Evolutionary conservation across 2,113 vertebrate genomes (phyloP).

Genomic region (Sciurus niger): DNA sequence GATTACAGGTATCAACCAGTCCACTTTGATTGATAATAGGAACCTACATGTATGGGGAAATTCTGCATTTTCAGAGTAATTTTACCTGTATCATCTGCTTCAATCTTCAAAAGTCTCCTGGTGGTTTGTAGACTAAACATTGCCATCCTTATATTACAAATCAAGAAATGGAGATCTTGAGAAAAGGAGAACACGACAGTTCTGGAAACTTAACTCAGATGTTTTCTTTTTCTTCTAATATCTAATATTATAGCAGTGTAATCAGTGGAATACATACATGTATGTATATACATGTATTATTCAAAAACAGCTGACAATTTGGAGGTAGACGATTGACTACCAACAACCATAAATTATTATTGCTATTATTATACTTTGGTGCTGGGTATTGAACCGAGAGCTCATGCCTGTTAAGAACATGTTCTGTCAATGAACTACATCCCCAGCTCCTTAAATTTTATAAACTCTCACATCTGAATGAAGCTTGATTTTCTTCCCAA

Average conservation of each 20-base stretch:
- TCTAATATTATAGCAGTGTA: neutral
- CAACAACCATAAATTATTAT: neutral
- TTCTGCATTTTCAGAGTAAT: neutral
- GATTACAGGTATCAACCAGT: neutral
- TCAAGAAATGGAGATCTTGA: neutral
- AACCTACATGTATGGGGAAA: neutral
- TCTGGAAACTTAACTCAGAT: neutral
- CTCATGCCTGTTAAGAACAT: neutral
- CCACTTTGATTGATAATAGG: neutral
- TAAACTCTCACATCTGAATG: neutral
- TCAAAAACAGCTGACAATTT: neutral
- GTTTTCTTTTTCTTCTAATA: neutral
- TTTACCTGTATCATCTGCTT: neutral
- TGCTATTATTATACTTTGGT: neutral
- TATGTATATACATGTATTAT: too few species aligned
- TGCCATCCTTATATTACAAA: neutral
- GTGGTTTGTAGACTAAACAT: neutral
- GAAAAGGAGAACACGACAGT: neutral
- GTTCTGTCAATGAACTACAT: neutral
- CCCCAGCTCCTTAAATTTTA: neutral
- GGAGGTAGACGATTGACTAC: neutral
- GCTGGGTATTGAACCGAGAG: neutral
- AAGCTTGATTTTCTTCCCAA: neutral
- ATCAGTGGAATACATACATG: neutral
- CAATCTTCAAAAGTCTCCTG: neutral